phyloP scores from a whole-genome alignment of 2,113 vertebrate genomes.

The Macquaria australasica region DNA sequence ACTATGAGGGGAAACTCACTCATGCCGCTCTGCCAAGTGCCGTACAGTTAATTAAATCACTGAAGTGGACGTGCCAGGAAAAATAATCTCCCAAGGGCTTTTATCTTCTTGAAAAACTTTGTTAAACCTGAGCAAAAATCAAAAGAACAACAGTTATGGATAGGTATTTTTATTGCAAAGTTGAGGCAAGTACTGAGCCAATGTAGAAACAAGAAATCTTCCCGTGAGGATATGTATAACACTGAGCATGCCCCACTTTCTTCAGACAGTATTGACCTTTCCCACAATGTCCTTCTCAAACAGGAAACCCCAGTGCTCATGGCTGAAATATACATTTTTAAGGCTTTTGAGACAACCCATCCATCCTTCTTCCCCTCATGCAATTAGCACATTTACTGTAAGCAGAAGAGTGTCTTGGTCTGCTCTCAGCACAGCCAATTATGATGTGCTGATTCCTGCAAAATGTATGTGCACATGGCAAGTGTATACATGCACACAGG shows the following conservation, averaged over 20 bases:
- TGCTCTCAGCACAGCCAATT: constrained; percentile 9
- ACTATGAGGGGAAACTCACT: constrained; percentile 13
- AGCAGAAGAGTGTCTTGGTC: background rate
- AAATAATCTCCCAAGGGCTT: constrained; percentile 5
- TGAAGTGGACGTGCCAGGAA: background rate
- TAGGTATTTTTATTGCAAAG: background rate
- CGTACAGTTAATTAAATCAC: constrained; percentile 26
- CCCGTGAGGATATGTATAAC: background rate
- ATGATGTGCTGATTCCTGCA: constrained; percentile 1
- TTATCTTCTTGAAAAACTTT: constrained; percentile 8
- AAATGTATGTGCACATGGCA: background rate
- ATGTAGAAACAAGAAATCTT: background rate
- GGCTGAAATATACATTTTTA: constrained; percentile 3
- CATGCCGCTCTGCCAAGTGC: constrained; percentile 1
- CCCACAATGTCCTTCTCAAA: constrained; percentile 6
- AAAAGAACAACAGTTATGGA: background rate
- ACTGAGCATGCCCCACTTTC: background rate
- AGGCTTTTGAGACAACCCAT: background rate
- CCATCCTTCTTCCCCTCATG: background rate
- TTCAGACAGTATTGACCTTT: constrained; percentile 14
- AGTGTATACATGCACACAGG: background rate
- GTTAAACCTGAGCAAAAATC: constrained; percentile 9
- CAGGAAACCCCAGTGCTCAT: constrained; percentile 5
- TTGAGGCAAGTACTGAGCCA: background rate
- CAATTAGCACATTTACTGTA: constrained; percentile 30